A percentile compares a stretch with the other conserved stretches of the same genome.
Evolutionary conservation across 1,140 invertebrate species (phyloP).

Genomic region (Fopius arisanus): DNA sequence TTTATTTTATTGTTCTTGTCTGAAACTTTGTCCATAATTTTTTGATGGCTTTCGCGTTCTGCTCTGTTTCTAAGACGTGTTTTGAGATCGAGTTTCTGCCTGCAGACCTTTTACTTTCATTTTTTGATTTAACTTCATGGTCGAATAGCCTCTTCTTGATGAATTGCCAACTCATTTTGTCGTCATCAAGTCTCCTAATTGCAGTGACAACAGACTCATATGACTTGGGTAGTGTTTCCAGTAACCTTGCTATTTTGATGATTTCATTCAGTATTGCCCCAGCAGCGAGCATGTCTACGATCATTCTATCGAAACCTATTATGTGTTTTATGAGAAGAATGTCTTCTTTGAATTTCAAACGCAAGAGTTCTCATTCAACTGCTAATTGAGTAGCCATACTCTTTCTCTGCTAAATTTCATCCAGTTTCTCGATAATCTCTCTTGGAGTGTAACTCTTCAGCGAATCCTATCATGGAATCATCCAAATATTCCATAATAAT

Average conservation of each 20-base stretch:
- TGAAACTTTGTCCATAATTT: neutral
- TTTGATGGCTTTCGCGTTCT: neutral
- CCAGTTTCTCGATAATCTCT: neutral
- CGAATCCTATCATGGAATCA: neutral
- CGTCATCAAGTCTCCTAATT: constrained; percentile 36
- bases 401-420: neutral
- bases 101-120: constrained; percentile 30
- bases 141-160: constrained; percentile 37
- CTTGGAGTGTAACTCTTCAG: neutral
- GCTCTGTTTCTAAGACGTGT: neutral
- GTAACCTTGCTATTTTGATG: constrained; percentile 31
- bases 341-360: neutral
- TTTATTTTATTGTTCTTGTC: neutral
- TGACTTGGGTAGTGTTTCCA: constrained; percentile 26
- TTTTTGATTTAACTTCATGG: constrained; percentile 31
- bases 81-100: neutral
- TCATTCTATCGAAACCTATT: neutral
- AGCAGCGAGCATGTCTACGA: neutral
- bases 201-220: constrained; percentile 36
- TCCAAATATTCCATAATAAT: neutral
- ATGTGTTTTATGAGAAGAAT: neutral
- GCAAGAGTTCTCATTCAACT: neutral
- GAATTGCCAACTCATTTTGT: constrained; percentile 34
- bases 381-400: neutral
- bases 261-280: neutral